Conservation (phyloP, 1,140 invertebrate species). For the Heliconius nattereri region DNA sequence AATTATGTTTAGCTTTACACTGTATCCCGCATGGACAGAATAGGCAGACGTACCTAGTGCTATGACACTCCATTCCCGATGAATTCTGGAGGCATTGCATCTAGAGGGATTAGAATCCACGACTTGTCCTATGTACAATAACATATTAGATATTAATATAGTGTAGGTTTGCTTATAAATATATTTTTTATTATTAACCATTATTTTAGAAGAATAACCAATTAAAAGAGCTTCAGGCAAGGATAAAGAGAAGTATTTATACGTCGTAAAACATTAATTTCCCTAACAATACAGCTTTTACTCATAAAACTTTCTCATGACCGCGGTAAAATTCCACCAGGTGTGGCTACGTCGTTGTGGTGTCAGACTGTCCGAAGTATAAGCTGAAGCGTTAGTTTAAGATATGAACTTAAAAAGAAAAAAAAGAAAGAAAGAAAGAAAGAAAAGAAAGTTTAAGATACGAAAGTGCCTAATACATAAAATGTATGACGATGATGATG, state of each 20-base stretch:
- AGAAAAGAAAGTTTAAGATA: no score
- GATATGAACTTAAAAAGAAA: not conserved
- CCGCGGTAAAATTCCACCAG: conserved; percentile 55
- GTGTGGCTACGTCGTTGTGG: conserved; percentile 53
- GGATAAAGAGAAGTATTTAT: conserved; percentile 18
- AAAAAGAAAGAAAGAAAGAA: no score
- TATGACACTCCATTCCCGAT: no score
- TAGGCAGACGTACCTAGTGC: no score
- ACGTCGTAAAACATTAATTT: conserved; percentile 29
- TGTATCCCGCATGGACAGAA: no score
- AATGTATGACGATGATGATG: no score
- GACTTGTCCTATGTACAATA: no score
- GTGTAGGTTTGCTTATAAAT: not conserved
- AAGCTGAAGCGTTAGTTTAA: conserved; percentile 12
- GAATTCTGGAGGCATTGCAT: no score
- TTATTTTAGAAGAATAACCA: not conserved
- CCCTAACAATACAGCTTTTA: conserved; percentile 46
- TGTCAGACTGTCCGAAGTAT: conserved; percentile 28
- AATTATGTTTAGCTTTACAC: no score
- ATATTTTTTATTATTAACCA: not conserved
- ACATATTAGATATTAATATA: no score
- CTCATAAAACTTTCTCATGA: conserved; percentile 53
- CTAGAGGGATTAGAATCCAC: no score
- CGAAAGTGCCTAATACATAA: no score
- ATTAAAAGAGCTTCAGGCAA: not conserved